Percentiles rank a stretch among this genome's conserved stretches.
phyloP scores from a whole-genome alignment of 2,888 invertebrate genomes.

The Thereva nobilitata region DNA sequence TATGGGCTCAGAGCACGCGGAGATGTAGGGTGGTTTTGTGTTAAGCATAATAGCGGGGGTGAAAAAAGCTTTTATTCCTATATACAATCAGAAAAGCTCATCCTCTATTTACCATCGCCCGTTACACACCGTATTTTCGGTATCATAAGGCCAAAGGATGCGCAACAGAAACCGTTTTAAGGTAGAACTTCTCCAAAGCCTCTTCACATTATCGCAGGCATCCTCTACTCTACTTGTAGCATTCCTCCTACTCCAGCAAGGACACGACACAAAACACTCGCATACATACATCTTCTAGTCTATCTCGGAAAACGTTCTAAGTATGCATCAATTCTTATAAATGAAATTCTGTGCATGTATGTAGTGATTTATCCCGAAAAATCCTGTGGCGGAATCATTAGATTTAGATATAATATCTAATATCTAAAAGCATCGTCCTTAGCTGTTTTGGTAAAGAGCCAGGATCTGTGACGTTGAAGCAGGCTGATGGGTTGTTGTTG shows the following conservation, averaged over 20 bases:
- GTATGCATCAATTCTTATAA: no score
- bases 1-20: no score
- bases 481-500: no score
- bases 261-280: not conserved
- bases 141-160: constrained; percentile 31
- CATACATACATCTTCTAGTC: no score
- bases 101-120: not conserved
- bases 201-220: constrained; percentile 9
- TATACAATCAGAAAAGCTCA: constrained; percentile 6
- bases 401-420: no score
- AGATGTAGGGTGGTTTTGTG: not conserved
- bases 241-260: not conserved
- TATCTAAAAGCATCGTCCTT: no score
- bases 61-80: constrained; percentile 1
- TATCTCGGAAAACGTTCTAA: no score
- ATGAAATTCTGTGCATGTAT: no score
- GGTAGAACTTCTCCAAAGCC: constrained; percentile 8
- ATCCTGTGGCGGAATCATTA: no score
- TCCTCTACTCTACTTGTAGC: constrained; percentile 7
- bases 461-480: no score
- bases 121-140: constrained; percentile 7
- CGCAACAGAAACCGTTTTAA: constrained; percentile 40
- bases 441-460: no score
- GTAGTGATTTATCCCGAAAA: no score
- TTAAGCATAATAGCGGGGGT: not conserved